Evolutionary conservation across 2,113 vertebrate genomes (phyloP), one percentile per base, ranked within the genome.

Genomic region (Numenius arquata): DNA sequence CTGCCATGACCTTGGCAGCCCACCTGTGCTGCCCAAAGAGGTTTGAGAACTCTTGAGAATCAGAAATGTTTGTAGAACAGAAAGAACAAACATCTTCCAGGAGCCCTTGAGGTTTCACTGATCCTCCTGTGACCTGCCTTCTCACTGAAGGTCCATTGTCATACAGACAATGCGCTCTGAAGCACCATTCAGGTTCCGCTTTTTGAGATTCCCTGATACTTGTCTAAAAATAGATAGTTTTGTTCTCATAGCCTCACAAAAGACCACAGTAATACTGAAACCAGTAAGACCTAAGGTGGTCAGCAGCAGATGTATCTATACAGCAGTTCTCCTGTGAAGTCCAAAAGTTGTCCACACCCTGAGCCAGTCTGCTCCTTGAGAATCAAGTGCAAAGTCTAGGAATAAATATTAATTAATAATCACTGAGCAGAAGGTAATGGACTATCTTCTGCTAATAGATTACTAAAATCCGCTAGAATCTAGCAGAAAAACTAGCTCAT

Each of bases 71-170:
- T n/a, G 20, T 55, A 23, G 43, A 91, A 68, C 9, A 55, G 9
- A 36, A 12, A 43, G 61, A 85, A 63, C 29, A 87, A 61, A 22
- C 20, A n/a, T 15, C 58, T 80, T 7, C 27, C 2, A 4, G 36
- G 22, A 59, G 32, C 13, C 41, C 55, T 25, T 41, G 50, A 80
- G 12, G 14, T 67, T 85, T 63, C 41, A 19, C 3, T 67, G 36
- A 32, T 41, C 17, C 22, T 88, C 10, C 14, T 5, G 12, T 50
- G 45, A 63, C 0, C 0, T 11, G 40, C 6, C 5, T 67, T 48
- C 53, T 67, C 15, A 14, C 55, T 53, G 55, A 66, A 80, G n/a
- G 29, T 21, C 36, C 18, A 5, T 8, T 88, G 58, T 73, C 40
- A 21, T 18, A 30, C 12, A 71, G 34, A 68, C 34, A 36, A 9